These are phyloP conservation scores for Rhynchonycteris naso DNA, from an alignment of 2,797 vertebrate genomes.

Conservation along the genomic window DNA sequence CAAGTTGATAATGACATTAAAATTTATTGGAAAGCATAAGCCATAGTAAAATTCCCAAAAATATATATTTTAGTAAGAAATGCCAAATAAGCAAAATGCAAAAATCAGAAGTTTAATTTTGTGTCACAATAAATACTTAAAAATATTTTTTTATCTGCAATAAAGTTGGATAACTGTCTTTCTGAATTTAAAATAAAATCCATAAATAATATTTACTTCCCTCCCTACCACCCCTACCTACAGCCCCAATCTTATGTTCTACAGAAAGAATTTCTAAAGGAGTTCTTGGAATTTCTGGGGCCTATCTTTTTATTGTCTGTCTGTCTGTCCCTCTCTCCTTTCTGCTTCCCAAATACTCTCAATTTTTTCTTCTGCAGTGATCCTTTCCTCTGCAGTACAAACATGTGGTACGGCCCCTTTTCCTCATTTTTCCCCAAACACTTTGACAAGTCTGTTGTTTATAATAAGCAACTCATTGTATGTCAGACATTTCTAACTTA, in stretches of 20 bases:
- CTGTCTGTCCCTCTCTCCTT: background rate
- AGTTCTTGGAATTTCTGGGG: background rate
- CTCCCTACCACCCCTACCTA: background rate
- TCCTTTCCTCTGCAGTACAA: background rate
- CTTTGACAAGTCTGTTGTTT: background rate
- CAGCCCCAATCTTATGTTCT: background rate
- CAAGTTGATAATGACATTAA: background rate
- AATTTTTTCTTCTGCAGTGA: background rate
- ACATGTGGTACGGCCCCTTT: background rate
- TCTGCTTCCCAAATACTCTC: background rate
- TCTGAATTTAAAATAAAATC: background rate
- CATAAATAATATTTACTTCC: background rate
- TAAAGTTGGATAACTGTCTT: background rate
- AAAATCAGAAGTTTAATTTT: conserved; percentile 38
- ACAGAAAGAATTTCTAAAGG: background rate
- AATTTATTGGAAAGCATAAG: background rate
- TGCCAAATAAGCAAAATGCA: background rate
- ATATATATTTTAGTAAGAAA: background rate
- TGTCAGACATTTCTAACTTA: background rate
- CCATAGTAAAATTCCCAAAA: background rate
- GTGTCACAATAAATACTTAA: background rate
- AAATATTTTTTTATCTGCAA: background rate
- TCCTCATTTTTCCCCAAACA: background rate
- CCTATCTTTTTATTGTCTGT: background rate
- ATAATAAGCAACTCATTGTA: background rate